Evolutionary conservation across 2,888 invertebrate genomes (phyloP), one percentile per base, ranked within the genome.

Genomic region (Microctonus hyperodae): DNA sequence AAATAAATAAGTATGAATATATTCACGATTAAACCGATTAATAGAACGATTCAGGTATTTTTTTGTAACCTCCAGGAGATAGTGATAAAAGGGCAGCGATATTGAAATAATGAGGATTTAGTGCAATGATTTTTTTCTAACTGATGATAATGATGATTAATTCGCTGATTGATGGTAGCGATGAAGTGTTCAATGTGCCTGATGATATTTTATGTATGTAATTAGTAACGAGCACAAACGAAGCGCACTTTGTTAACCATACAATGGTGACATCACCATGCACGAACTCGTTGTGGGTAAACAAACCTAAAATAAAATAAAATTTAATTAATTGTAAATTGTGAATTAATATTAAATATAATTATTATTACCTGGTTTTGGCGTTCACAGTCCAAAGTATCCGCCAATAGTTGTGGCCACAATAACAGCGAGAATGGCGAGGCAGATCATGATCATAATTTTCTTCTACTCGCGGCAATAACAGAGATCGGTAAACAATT

Each of bases 401-500:
- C 90, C 88, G 80, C 88, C 90, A 79, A 91, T 87, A 79, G 89
- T 90, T 76, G 90, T 88, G 75, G 88, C 88, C 74, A 89, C 84
- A 82, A 94, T 89, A 82, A 93, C 88, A 82, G 91, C 90, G 84
- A 94, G 89, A 84, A 95, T 89, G 83, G 91, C 89, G 85, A 95
- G 88, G 88, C 94, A 94, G 86, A 94, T 90, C 89, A 95, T 89
- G 85, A 95, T 95, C 91, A 94, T 93, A 84, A 95, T 94, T 90
- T 95, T 95, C 93, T 95, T 95, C 94, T 95, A 90, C 89, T 90
- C 85, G 87, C 81, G 70, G 74, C 76, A 76, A 72, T 70, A 74
- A 75, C 69, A 75, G 59, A 73, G 33, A 61, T 61, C 20, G 20
- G 23, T 60, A 61, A 61, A 51, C 13, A 61, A 44, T 31, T 33